Base-by-base conservation (phyloP, 2,888 invertebrate species). In the Torymus texanus region DNA sequence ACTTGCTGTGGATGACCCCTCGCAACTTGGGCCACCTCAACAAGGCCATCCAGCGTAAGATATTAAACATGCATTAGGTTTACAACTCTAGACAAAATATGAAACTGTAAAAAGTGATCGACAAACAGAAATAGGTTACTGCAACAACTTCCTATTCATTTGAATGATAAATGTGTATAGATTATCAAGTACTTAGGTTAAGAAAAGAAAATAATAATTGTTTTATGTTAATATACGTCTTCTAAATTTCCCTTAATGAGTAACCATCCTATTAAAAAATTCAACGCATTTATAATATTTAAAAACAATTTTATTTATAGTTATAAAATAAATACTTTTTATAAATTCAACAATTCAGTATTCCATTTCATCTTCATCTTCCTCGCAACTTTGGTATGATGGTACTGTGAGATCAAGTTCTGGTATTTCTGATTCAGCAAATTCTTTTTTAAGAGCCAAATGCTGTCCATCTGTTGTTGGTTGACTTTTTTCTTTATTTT, bases 1-100 rank as follows among this genome's bases (percentile, higher is more conserved):
- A 67, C 94, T 95, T 5, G 93, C 95, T 77, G 93, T 94, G 81
- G 96, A 96, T 87, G 96, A 96, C 88, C 95, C 96, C 0, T 93
- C 94, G 51, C 94, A 93, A 70, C 91, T 96, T 81, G 94, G 94
- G n/a, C 92, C 94, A 18, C 87, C 91, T 29, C 88, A 88, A 81
- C 88, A 89, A 82, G 86, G 85, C 65, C 82, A 86, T 83, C 85
- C 86, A 2, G 77, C 68, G 18, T 78, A 81, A 82, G 81, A 81
- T 81, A 83, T 24, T 21, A 53, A 29, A 63, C 14, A 58, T 74
- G 66, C 24, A 68, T 67, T 73, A 81, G 61, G 51, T 55, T 67
- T 66, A 67, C 16, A 29, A 29, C 29, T 51, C 24, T 81, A 73
- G 73, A 75, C 24, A 13, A 74, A 73, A 75, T 59, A 70, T 70